phyloP scores from a whole-genome alignment of 2,888 invertebrate genomes.

The Euspilapteryx auroguttella region DNA sequence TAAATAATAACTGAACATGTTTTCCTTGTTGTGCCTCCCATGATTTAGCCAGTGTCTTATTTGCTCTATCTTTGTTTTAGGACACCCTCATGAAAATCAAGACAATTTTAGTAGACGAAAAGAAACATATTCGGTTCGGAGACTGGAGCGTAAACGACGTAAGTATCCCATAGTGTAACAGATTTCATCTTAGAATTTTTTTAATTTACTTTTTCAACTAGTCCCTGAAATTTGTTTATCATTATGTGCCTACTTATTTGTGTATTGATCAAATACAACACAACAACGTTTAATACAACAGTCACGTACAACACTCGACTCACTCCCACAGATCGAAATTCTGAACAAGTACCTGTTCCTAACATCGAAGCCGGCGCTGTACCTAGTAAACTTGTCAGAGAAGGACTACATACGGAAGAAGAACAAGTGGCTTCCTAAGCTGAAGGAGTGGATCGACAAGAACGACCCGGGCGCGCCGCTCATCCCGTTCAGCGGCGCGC shows the following conservation, averaged over 20 bases:
- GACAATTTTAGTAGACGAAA: conserved; percentile 80
- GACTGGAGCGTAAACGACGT: conserved; percentile 94
- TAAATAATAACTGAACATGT: too few relatives aligned
- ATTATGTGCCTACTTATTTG: too few relatives aligned
- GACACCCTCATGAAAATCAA: conserved; percentile 87
- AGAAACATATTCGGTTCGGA: conserved; percentile 90
- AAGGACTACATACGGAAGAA: conserved; percentile 98
- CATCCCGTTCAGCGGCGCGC: conserved; percentile 94
- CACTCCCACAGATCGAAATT: conserved; percentile 92
- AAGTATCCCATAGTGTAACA: conserved; percentile 39
- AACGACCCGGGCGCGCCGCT: conserved; percentile 92
- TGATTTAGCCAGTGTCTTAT: too few relatives aligned
- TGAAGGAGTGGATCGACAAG: conserved; percentile 98
- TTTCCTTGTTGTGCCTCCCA: too few relatives aligned
- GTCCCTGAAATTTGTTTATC: too few relatives aligned
- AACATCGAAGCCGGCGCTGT: conserved; percentile 96
- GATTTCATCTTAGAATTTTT: background rate
- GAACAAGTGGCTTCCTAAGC: conserved; percentile 95
- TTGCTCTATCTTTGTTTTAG: conserved; percentile 50
- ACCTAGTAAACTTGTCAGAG: conserved; percentile 95
- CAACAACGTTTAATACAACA: too few relatives aligned
- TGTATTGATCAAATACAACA: too few relatives aligned
- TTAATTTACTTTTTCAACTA: background rate
- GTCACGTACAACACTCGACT: too few relatives aligned
- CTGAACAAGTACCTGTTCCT: conserved; percentile 95